phyloP scores from a whole-genome alignment of 2,888 invertebrate species.

The Plutella xylostella region DNA sequence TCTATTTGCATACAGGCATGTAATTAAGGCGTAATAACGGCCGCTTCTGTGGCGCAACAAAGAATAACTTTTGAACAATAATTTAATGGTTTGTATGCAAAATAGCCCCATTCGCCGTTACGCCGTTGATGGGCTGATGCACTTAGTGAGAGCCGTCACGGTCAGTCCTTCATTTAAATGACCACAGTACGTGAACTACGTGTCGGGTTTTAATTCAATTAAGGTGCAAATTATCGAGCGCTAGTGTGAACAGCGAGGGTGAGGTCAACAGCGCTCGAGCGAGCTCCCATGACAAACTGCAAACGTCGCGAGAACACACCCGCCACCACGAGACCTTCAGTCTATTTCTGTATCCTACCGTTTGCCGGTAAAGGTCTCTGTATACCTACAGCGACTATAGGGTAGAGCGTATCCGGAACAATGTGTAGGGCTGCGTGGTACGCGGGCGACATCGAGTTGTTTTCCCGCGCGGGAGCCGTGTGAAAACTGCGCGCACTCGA shows the following conservation, averaged over 20 bases:
- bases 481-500: constrained; percentile 53
- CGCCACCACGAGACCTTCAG: too few species aligned
- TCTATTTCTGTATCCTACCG: too few species aligned
- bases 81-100: constrained; percentile 70
- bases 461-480: constrained; percentile 51
- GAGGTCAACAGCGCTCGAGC: constrained; percentile 3
- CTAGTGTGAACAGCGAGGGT: neutral
- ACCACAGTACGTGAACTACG: constrained; percentile 45
- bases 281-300: constrained; percentile 5
- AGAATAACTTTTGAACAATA: constrained; percentile 69
- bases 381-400: too few species aligned
- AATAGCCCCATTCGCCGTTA: constrained; percentile 59
- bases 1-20: constrained; percentile 64
- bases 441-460: constrained; percentile 22
- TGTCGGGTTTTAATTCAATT: constrained; percentile 6
- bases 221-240: constrained; percentile 5
- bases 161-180: constrained; percentile 67
- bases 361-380: too few species aligned
- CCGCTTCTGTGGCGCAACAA: constrained; percentile 59
- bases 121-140: constrained; percentile 63
- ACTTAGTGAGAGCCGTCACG: constrained; percentile 59
- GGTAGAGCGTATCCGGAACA: too few species aligned
- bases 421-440: neutral
- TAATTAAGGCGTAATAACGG: constrained; percentile 66
- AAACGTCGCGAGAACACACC: constrained; percentile 3